Evolutionary conservation across 2,113 vertebrate species (phyloP).

Genomic region (Natator depressus): DNA sequence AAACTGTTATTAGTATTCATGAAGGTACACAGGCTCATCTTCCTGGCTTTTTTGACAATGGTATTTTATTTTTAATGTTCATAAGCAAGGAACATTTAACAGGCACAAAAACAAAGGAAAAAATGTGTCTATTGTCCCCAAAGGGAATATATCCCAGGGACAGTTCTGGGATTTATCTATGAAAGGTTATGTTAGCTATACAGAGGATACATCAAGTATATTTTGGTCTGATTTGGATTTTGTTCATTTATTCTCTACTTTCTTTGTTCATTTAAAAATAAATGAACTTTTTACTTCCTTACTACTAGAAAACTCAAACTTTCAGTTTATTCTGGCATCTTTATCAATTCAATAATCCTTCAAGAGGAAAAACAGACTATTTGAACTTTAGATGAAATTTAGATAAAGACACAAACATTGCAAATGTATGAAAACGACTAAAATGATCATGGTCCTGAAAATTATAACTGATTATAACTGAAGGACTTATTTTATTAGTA

Average conservation of each 20-base stretch:
- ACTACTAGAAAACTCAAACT: not conserved
- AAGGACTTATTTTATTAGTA: not conserved
- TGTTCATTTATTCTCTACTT: not conserved
- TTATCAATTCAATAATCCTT: not conserved
- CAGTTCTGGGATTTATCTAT: not conserved
- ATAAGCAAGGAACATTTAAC: not conserved
- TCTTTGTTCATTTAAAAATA: not conserved
- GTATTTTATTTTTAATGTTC: no score
- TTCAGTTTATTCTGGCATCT: not conserved
- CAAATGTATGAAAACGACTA: not conserved
- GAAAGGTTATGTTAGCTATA: not conserved
- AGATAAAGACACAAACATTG: not conserved
- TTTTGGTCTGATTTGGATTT: not conserved
- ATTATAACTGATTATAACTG: not conserved
- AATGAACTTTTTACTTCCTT: not conserved
- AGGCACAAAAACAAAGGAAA: not conserved
- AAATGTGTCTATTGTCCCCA: not conserved
- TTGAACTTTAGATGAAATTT: not conserved
- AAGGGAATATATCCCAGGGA: not conserved
- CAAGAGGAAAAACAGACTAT: not conserved
- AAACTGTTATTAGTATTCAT: no score
- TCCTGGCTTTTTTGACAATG: no score
- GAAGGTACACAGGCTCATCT: no score
- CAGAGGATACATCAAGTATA: not conserved
- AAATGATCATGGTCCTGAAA: not conserved